Base-by-base conservation (phyloP, 2,113 vertebrate species). In the Gobiocypris rarus region DNA sequence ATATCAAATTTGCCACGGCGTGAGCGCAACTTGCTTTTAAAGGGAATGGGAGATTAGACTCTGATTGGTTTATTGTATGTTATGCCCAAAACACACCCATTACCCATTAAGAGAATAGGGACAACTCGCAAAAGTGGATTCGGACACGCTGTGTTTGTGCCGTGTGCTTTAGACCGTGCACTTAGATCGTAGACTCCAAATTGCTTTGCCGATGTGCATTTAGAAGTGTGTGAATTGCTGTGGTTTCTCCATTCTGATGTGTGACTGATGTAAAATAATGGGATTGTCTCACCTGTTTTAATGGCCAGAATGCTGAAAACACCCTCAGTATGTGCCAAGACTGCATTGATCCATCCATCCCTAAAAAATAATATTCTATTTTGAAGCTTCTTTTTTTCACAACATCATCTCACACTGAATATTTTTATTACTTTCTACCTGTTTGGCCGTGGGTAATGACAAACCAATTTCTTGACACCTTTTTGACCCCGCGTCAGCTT, bases 191-290 rank as follows among this genome's bases (percentile, higher is more conserved):
- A 26, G 80, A 77, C 79, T 82, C 67, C 67, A 89, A 67, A 86
- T 87, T 84, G 82, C 86, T 86, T 87, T 83, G 74, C 86, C 81
- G 70, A 74, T 84, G 80, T 86, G 82, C 86, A 87, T 88, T 90
- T 88, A 85, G 88, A 83, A 87, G 77, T 65, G 65, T 83, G 59
- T 84, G 84, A 87, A 88, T 80, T 50, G n/a, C 59, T 50, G 34
- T 31, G 11, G 69, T 82, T 81, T 76, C 31, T 77, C 63, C 76
- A 71, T 85, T 81, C 81, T 75, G 75, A 89, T 83, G 59, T 58
- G 41, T 59, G 81, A 75, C 75, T 52, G 86, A 45, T 45, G 50
- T 61, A 43, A 78, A 87, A 86, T 91, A 85, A 89, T 86, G 70
- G 50, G 45, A 86, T 84, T 87, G 84, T 89, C 79, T 82, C 83